phyloP scores from a whole-genome alignment of 2,888 invertebrate species.

The Philhelius pedissequus region DNA sequence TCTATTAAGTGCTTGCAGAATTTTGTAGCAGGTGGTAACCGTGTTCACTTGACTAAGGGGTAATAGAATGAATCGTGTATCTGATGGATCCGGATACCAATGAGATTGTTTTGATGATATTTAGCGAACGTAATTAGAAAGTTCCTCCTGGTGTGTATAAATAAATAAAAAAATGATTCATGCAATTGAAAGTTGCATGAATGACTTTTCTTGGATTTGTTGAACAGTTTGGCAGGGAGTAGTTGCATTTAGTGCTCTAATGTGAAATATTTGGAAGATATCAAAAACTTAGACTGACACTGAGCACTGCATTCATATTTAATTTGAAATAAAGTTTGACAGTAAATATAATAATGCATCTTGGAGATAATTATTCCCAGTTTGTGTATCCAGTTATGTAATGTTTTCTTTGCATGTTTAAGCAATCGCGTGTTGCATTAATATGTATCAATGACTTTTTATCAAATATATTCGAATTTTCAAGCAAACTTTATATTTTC shows the following conservation, averaged over 20 bases:
- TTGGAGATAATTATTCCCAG: no score
- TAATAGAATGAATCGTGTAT: neutral
- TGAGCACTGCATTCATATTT: neutral
- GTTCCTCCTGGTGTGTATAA: conserved; percentile 10
- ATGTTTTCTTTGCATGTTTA: no score
- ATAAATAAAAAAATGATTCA: conserved; percentile 18
- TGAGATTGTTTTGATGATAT: conserved; percentile 41
- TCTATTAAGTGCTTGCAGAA: no score
- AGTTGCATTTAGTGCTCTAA: neutral
- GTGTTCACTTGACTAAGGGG: no score
- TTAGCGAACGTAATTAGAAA: conserved; percentile 49
- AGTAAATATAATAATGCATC: neutral
- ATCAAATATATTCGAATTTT: no score
- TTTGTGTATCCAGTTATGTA: no score
- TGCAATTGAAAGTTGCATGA: neutral
- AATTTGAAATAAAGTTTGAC: neutral
- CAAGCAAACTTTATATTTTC: no score
- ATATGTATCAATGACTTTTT: no score
- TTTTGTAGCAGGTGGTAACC: neutral
- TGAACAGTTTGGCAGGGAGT: neutral
- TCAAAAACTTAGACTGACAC: neutral
- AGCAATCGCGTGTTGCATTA: no score
- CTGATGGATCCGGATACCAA: conserved; percentile 9
- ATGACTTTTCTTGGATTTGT: neutral
- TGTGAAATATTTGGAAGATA: neutral